Percentiles rank a stretch among this genome's conserved stretches.
Conservation (phyloP, 2,797 vertebrate species). For the Halcyon chelicuti region DNA sequence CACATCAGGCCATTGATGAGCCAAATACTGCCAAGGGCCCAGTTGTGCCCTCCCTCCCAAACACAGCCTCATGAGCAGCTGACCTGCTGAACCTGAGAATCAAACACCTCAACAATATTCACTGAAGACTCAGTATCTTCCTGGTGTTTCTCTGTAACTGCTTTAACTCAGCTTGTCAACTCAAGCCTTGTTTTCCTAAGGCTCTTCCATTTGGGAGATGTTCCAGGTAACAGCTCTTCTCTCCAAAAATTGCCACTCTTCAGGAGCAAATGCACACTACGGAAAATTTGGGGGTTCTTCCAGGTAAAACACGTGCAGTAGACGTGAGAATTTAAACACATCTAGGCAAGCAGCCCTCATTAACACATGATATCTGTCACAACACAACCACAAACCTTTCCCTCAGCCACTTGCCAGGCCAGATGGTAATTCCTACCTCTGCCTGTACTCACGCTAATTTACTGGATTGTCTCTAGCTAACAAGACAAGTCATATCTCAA, state of each 20-base stretch:
- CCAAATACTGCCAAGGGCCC: background rate
- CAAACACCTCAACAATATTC: background rate
- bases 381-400: background rate
- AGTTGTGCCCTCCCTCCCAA: background rate
- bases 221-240: background rate
- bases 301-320: background rate
- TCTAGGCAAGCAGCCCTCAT: background rate
- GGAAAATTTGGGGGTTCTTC: background rate
- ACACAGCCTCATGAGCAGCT: fast-evolving
- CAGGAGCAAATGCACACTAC: background rate
- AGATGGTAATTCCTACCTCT: background rate
- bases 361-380: background rate
- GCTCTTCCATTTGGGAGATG: background rate
- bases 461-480: background rate
- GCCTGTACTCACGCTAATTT: background rate
- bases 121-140: background rate
- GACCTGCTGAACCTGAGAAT: background rate
- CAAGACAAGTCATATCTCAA: background rate
- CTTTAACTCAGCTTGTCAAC: background rate
- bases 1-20: background rate
- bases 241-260: background rate
- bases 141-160: background rate
- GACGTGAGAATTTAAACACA: background rate
- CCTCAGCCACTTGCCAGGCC: background rate
- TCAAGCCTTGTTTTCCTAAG: background rate